Percentiles rank a stretch among this genome's conserved stretches.
Conservation (phyloP, 1,140 invertebrate genomes). For the Drosophila punjabiensis region DNA sequence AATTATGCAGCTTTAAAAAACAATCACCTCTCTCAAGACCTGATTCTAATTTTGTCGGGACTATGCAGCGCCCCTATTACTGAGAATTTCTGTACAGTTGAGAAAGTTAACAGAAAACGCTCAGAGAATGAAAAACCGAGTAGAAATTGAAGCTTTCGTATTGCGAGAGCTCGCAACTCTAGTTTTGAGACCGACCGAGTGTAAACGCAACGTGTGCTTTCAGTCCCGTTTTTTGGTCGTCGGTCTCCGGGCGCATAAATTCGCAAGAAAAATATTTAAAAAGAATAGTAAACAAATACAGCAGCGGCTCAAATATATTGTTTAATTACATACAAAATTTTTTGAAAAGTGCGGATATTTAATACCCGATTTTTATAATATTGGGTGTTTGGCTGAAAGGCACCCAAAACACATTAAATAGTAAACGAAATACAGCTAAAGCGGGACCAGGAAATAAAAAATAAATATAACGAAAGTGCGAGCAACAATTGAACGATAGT, state of each 20-base stretch:
- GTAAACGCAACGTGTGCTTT: slow-evolving; percentile 56
- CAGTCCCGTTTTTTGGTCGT: slow-evolving; percentile 10
- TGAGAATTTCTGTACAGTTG: not conserved
- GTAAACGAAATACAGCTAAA: slow-evolving; percentile 40
- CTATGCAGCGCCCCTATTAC: not conserved
- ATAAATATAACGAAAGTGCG: slow-evolving; percentile 16
- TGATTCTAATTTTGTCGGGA: not conserved
- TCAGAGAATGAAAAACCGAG: not conserved
- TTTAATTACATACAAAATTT: not conserved
- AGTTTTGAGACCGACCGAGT: slow-evolving; percentile 2
- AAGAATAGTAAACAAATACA: slow-evolving; percentile 52
- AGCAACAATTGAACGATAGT: slow-evolving; percentile 28
- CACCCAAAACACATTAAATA: slow-evolving; percentile 6
- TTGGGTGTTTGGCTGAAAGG: slow-evolving; percentile 1
- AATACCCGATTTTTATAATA: not conserved
- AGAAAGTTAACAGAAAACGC: not conserved
- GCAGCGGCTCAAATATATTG: not conserved
- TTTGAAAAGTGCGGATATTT: not conserved
- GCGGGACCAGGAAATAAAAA: slow-evolving; percentile 22
- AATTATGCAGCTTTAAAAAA: not conserved
- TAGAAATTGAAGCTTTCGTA: not conserved
- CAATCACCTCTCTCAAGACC: not conserved
- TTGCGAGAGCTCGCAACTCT: not conserved
- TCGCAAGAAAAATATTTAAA: slow-evolving; percentile 15
- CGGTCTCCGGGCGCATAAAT: slow-evolving; percentile 34